Base-by-base conservation (phyloP, 2,797 vertebrate species). In the Rhabdomys pumilio region DNA sequence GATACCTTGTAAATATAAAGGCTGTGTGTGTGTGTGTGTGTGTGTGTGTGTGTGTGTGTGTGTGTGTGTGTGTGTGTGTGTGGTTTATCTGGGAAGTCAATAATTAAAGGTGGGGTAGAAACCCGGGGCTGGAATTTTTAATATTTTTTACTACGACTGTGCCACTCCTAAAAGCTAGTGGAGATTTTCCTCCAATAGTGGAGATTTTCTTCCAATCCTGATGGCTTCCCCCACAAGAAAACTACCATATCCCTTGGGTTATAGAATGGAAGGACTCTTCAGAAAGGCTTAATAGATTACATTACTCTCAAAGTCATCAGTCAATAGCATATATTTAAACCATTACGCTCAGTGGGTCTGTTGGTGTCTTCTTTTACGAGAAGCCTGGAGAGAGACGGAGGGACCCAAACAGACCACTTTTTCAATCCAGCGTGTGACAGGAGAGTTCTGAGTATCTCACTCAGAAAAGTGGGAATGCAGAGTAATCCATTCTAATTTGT, bases 361-460 rank as follows among this genome's bases (percentile, higher is more conserved):
- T 76, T 24, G 41, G 4, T 55, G 34, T 67, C 34, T 79, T 87
- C n/a, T 81, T 63, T 89, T 41, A 85, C 41, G 14, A 88, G 24
- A n/a, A 55, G 17, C 47, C 72, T 41, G 22, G 34, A 82, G n/a
- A 82, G n/a, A 65, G 22, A 82, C 15, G 34, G 14, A 63, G 65
- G n/a, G 17, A 61, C 61, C 67, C 69, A 87, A 95, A 77, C 24
- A 69, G 13, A 88, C 24, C 24, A 61, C 31, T 72, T 91, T 10
- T 90, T 53, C 59, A 50, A 38, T 75, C 59, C 12, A 86, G 90
- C 59, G 63, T 44, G 63, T 83, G 41, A 19, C 41, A 44, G 26
- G 41, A 77, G 53, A 50, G 29, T 80, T 89, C 34, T 89, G n/a
- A 81, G 41, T 90, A 41, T 83, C 76, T 92, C 15, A 77, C n/a